phyloP scores from a whole-genome alignment of 2,113 vertebrate species.

The Brachyistius frenatus region DNA sequence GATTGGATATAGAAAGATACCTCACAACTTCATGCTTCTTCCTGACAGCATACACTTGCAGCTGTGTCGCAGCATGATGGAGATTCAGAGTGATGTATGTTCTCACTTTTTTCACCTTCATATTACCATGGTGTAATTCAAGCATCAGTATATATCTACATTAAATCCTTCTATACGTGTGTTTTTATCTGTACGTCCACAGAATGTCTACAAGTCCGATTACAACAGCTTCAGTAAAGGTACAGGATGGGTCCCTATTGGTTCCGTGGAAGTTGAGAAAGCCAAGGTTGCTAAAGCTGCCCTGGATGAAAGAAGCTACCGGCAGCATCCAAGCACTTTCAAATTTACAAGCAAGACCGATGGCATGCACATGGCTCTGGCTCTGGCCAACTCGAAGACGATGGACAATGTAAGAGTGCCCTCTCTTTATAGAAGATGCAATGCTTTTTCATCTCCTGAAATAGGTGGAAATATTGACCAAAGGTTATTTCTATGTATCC shows the following conservation, averaged over 20 bases:
- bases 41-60: slow-evolving; percentile 90
- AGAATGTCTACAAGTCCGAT: slow-evolving; percentile 92
- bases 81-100: slow-evolving; percentile 95
- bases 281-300: slow-evolving; percentile 86
- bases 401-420: slow-evolving; percentile 81
- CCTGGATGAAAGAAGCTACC: slow-evolving; percentile 85
- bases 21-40: slow-evolving; percentile 88
- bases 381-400: slow-evolving; percentile 90
- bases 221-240: slow-evolving; percentile 89
- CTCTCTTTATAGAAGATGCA: background rate
- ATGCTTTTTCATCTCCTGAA: background rate
- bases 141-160: background rate
- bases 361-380: slow-evolving; percentile 90
- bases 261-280: slow-evolving; percentile 90
- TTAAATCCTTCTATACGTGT: background rate
- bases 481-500: too few relatives aligned
- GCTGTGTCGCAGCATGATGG: slow-evolving; percentile 88
- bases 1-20: slow-evolving; percentile 87
- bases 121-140: background rate
- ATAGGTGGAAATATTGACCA: background rate
- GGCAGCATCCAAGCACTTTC: slow-evolving; percentile 86
- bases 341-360: slow-evolving; percentile 93
- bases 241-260: slow-evolving; percentile 90
- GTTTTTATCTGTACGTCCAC: slow-evolving; percentile 31
- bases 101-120: background rate